Percentiles rank a stretch among this genome's conserved stretches.
phyloP scores from a whole-genome alignment of 2,888 invertebrate genomes.

The Dolichomitus sp. region DNA sequence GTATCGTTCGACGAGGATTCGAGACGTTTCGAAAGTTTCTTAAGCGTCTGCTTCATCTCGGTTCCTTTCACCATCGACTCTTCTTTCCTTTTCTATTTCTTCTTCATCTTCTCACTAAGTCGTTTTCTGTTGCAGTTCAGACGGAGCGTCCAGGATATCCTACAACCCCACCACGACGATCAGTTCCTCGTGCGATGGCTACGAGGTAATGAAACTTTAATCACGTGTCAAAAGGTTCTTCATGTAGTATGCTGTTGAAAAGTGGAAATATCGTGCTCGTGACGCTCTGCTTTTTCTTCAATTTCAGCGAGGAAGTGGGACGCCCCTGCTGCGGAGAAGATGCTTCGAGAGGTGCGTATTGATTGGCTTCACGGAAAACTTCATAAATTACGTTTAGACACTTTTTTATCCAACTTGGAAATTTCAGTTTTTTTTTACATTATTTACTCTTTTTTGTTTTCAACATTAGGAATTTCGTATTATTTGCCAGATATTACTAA shows the following conservation, averaged over 20 bases:
- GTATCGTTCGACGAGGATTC: conserved; percentile 4
- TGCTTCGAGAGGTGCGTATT: conserved; percentile 94
- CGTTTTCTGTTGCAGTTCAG: conserved; percentile 90
- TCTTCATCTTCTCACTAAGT: conserved; percentile 12
- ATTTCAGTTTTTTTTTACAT: no score
- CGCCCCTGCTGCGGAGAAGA: conserved; percentile 95
- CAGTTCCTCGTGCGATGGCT: conserved; percentile 94
- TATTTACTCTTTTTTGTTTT: no score
- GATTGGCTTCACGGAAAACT: neutral
- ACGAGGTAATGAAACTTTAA: conserved; percentile 88
- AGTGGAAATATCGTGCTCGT: neutral
- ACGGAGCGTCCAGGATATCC: conserved; percentile 90
- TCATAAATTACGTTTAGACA: neutral
- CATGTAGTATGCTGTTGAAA: neutral
- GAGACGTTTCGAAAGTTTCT: conserved; percentile 1
- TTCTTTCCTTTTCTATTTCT: neutral
- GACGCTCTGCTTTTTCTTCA: conserved; percentile 56
- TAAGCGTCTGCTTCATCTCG: neutral
- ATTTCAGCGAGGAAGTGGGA: conserved; percentile 95
- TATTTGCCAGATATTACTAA: no score
- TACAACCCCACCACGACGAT: conserved; percentile 92
- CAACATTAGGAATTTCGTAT: no score
- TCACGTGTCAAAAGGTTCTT: neutral
- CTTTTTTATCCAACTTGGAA: no score
- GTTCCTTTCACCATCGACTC: neutral